These are phyloP conservation scores for Machaerirhynchus nigripectus DNA, from an alignment of 2,113 vertebrate genomes.

Conservation along the genomic window DNA sequence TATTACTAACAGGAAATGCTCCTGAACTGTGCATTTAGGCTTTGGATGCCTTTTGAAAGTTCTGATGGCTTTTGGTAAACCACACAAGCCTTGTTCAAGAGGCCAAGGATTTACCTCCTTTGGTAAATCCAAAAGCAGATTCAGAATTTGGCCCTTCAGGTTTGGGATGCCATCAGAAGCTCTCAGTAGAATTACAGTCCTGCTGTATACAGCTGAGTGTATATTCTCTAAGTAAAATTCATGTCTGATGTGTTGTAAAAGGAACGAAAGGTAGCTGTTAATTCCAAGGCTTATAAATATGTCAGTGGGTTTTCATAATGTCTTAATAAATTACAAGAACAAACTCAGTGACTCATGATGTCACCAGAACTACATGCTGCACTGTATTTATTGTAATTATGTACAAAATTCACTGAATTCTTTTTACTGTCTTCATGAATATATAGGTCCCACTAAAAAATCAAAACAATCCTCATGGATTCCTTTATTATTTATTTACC, in stretches of 20 bases:
- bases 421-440: background rate
- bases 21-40: background rate
- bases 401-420: background rate
- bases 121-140: background rate
- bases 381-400: slow-evolving; percentile 9
- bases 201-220: background rate
- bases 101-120: background rate
- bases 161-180: background rate
- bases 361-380: slow-evolving; percentile 26
- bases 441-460: background rate
- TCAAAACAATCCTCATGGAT: background rate
- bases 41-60: background rate
- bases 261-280: slow-evolving; percentile 70
- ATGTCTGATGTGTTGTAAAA: slow-evolving; percentile 45
- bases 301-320: slow-evolving; percentile 69
- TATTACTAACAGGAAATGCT: background rate
- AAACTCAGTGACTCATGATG: slow-evolving; percentile 62
- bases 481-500: background rate
- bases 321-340: slow-evolving; percentile 71
- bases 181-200: background rate
- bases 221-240: slow-evolving; percentile 23
- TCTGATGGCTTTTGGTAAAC: background rate
- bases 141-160: background rate
- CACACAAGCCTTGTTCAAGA: background rate
- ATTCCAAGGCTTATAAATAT: slow-evolving; percentile 74